phyloP scores from a whole-genome alignment of 2,797 vertebrate genomes.

The Salarias fasciatus region DNA sequence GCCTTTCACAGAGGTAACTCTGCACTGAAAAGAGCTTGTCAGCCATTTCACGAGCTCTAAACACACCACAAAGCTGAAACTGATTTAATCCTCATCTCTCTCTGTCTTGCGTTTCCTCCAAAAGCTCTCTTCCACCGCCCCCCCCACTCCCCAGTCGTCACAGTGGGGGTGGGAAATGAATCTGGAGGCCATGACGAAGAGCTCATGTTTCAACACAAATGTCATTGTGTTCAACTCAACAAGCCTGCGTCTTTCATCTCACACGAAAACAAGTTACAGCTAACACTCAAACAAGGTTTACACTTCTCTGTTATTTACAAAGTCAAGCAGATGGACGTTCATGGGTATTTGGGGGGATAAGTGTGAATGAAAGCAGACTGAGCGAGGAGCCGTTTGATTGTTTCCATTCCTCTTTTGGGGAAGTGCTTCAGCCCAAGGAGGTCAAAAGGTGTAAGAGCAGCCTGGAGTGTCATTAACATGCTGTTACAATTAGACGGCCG shows the following conservation, averaged over 20 bases:
- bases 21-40: slow-evolving; percentile 15
- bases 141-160: slow-evolving; percentile 9
- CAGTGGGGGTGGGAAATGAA: slow-evolving; percentile 19
- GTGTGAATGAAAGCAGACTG: slow-evolving; percentile 36
- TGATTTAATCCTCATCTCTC: slow-evolving; percentile 8
- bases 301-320: slow-evolving; percentile 20
- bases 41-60: slow-evolving; percentile 26
- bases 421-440: slow-evolving; percentile 42
- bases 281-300: slow-evolving; percentile 20
- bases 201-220: slow-evolving; percentile 53
- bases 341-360: slow-evolving; percentile 3
- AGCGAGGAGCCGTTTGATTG: slow-evolving; percentile 55
- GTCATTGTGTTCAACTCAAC: slow-evolving; percentile 36
- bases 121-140: too few relatives aligned
- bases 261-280: slow-evolving; percentile 36
- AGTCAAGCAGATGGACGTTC: slow-evolving; percentile 23
- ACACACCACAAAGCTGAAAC: not conserved
- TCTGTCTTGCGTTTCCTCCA: slow-evolving; percentile 22
- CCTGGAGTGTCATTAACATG: slow-evolving; percentile 62
- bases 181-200: slow-evolving; percentile 39
- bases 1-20: slow-evolving; percentile 21
- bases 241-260: slow-evolving; percentile 18
- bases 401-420: slow-evolving; percentile 56
- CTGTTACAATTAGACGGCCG: slow-evolving; percentile 61
- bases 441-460: slow-evolving; percentile 59